These are phyloP conservation scores for Tychaedon coryphoeus DNA, from an alignment of 2,113 vertebrate species.

Conservation along the genomic window DNA sequence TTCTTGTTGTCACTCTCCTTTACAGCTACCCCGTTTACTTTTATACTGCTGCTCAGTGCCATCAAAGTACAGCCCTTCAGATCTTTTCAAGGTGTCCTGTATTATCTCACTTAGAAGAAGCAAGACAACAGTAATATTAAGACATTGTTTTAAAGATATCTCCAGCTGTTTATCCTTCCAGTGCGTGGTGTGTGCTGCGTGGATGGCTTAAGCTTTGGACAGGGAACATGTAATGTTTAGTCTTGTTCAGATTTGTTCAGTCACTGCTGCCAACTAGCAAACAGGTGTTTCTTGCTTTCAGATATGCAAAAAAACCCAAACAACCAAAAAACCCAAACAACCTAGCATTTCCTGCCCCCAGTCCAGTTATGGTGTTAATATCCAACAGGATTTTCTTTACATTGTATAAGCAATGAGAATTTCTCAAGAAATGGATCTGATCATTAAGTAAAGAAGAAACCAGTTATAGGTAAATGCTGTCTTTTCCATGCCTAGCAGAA, in stretches of 20 bases:
- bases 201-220: neutral
- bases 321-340: neutral
- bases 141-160: neutral
- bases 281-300: neutral
- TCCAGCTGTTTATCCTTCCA: neutral
- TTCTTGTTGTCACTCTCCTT: neutral
- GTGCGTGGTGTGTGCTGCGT: neutral
- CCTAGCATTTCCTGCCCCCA: neutral
- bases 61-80: neutral
- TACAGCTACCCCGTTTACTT: neutral
- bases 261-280: neutral
- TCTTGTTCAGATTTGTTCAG: neutral
- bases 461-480: neutral
- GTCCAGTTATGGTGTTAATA: neutral
- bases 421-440: neutral
- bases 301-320: neutral
- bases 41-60: neutral
- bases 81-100: neutral
- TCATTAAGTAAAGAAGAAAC: neutral
- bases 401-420: neutral
- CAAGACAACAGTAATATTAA: neutral
- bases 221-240: neutral
- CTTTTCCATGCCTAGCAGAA: neutral
- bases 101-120: neutral
- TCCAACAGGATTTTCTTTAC: neutral